Base-by-base conservation (phyloP, 2,888 invertebrate species). In the Xanthorhoe spadicearia region DNA sequence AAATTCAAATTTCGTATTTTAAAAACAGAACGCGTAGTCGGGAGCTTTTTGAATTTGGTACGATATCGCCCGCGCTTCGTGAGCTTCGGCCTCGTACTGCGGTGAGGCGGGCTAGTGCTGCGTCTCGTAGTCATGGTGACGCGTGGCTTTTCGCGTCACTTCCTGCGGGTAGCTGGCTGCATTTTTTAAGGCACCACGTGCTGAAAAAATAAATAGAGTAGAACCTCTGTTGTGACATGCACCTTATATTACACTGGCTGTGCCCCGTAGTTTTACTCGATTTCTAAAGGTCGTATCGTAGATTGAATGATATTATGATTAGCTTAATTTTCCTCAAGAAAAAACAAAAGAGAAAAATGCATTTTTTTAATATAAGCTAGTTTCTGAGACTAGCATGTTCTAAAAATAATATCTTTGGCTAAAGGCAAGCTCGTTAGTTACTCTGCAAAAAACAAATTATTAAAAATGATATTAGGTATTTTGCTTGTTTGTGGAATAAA, bases 31-130 rank as follows among this genome's bases (percentile, higher is more conserved):
- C 56, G 38, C 68, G 60, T 4, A 46, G 28, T 60, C 53, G 51
- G 60, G 69, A 62, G 64, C 64, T 69, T 66, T 43, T 71, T 15
- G 49, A 66, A 58, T 35, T 70, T 58, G 54, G 72, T 61, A 69
- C 64, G 66, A 32, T 54, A 57, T 77, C 85, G 78, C 74, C 84
- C 83, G 74, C 76, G 73, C 84, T 66, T 70, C 59, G 64, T 72
- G 81, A 81, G 76, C 72, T 76, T 71, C 74, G 80, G 76, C 77
- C 81, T 84, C 85, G 84, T 83, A 92, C 92, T 92, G 92, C 89
- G 88, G 86, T 68, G 87, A 82, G 87, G 87, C 90, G 90, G 88
- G 88, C 83, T 80, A 72, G 88, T 89, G 91, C 91, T 88, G 92
- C 92, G 92, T 92, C 92, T 83, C 74, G 90, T 92, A 77, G 77